Percentiles rank a stretch among this genome's conserved stretches.
Conservation (phyloP, 92 coral and sea anemone genomes). For the Porites cylindrica region DNA sequence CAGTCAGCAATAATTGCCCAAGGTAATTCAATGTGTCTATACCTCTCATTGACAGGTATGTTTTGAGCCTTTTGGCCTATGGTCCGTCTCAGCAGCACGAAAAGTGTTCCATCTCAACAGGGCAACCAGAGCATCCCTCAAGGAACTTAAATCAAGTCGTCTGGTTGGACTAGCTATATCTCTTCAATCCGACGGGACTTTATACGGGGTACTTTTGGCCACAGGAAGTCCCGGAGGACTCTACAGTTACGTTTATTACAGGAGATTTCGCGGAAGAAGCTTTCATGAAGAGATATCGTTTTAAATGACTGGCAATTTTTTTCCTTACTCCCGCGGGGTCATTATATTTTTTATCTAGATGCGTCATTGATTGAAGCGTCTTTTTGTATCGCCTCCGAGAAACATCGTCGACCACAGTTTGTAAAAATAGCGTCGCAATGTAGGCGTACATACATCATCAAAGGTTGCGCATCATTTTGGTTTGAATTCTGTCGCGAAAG, state of each 20-base stretch:
- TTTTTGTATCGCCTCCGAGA: too few relatives aligned
- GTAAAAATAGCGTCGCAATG: too few relatives aligned
- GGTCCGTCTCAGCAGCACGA: conserved; percentile 83
- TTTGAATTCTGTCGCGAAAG: too few relatives aligned
- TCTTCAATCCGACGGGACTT: conserved; percentile 78
- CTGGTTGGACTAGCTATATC: conserved; percentile 85
- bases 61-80: conserved; percentile 86
- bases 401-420: too few relatives aligned
- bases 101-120: conserved; percentile 82
- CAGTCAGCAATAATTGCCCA: not conserved
- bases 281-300: conserved; percentile 69
- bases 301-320: not conserved
- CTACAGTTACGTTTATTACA: conserved; percentile 81
- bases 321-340: too few relatives aligned
- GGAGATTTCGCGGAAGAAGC: conserved; percentile 86
- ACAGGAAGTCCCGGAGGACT: conserved; percentile 88
- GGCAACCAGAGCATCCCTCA: conserved; percentile 84
- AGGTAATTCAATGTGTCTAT: not conserved
- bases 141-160: conserved; percentile 74
- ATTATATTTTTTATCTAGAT: too few relatives aligned
- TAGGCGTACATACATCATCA: too few relatives aligned
- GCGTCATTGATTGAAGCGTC: too few relatives aligned
- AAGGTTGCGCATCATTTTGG: too few relatives aligned
- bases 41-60: conserved; percentile 61
- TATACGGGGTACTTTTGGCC: conserved; percentile 84